These are phyloP conservation scores for Lycorma delicatula DNA, from an alignment of 1,140 invertebrate genomes.

Conservation along the genomic window DNA sequence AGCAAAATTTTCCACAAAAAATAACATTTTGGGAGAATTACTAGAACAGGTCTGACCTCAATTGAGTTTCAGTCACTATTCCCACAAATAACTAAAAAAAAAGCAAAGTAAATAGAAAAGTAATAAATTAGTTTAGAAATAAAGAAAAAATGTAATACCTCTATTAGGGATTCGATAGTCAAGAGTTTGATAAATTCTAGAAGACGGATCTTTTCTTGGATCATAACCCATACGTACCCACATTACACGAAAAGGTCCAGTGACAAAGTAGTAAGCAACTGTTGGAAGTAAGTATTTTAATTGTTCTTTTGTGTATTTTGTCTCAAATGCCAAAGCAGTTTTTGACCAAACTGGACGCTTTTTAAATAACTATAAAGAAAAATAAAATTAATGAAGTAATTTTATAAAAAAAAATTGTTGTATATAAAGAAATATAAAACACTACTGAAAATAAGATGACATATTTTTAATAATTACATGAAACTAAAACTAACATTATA, in stretches of 20 bases:
- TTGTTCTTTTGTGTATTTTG: constrained; percentile 49
- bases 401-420: no score
- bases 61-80: background rate
- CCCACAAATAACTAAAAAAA: no score
- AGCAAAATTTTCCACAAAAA: no score
- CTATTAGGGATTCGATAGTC: constrained; percentile 70
- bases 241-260: constrained; percentile 79
- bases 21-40: no score
- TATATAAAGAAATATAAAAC: no score
- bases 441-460: no score
- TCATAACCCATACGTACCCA: constrained; percentile 84
- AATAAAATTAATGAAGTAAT: no score
- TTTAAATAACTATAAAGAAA: constrained; percentile 49
- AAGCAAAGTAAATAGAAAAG: background rate
- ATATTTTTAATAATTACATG: no score
- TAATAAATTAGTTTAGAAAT: constrained; percentile 12
- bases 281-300: constrained; percentile 73
- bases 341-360: constrained; percentile 79
- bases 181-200: constrained; percentile 75
- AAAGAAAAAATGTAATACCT: constrained; percentile 43
- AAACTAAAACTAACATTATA: no score
- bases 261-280: constrained; percentile 72
- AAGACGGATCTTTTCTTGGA: constrained; percentile 64
- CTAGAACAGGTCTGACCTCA: no score
- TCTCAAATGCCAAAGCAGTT: constrained; percentile 56